Base-by-base conservation (phyloP, 2,797 vertebrate genomes). In the Tenualosa thibaudeaui region DNA sequence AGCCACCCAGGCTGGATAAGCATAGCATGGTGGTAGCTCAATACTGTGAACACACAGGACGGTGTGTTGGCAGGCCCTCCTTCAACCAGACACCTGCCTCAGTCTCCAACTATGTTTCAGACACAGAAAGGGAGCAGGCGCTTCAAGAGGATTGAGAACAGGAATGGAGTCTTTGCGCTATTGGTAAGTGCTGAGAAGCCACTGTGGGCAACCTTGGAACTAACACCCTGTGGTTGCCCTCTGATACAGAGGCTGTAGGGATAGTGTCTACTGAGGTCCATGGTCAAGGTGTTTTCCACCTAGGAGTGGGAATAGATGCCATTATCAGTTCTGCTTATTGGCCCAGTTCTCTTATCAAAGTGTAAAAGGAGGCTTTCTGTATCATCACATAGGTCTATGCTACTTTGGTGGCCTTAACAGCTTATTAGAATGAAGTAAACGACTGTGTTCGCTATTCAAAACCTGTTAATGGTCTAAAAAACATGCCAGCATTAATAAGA, bases 61-160 rank as follows among this genome's bases (percentile, higher is more conserved):
- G 0, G 56, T 58, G 56, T 58, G 19, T 58, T n/a, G 58, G 58
- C 58, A 24, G 58, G 1, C 58, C n/a, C 90, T 83, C 75, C 83
- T 89, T 86, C 88, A 82, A 24, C 37, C 2, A 92, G 91, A 19
- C 89, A 83, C 88, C 89, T 91, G 94, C 93, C 88, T 96, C 92
- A 94, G 94, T 95, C 86, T 96, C 89, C 83, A 91, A 88, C 92
- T 96, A 91, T 95, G 91, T 96, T 96, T 93, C 96, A 96, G 96
- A 96, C 96, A 93, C 96, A 96, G 93, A 96, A 96, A 94, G 96
- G 96, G 83, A 96, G 96, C 95, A 95, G 94, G 93, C 94, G 96
- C 91, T 96, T 96, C 95, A 96, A 96, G 95, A 96, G 96, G 95
- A 96, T 96, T 95, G 96, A 96, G 90, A 96, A 96, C 95, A 96